Evolutionary conservation across 2,888 invertebrate genomes (phyloP).

Genomic region (Drosophila pseudotakahashii): DNA sequence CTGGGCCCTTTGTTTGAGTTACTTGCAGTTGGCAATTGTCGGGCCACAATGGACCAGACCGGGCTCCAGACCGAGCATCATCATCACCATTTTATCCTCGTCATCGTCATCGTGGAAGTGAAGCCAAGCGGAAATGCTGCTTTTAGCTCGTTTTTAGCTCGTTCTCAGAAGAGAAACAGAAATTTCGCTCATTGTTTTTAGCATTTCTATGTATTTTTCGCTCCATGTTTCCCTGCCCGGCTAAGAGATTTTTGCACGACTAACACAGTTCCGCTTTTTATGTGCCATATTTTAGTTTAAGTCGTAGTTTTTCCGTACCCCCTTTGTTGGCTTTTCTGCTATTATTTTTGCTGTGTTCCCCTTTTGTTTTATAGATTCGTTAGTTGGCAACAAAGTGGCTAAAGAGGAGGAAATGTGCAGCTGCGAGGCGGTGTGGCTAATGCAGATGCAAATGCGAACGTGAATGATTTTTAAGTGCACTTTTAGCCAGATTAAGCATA

Average conservation of each 20-base stretch:
- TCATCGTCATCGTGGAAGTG: constrained; percentile 58
- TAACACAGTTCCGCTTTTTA: constrained; percentile 70
- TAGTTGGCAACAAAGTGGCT: constrained; percentile 62
- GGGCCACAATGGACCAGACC: constrained; percentile 57
- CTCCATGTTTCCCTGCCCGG: constrained; percentile 42
- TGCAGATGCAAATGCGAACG: constrained; percentile 38
- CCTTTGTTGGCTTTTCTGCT: constrained; percentile 33
- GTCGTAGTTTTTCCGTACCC: constrained; percentile 26
- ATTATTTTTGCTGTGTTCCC: constrained; percentile 33
- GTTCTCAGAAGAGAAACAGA: constrained; percentile 41
- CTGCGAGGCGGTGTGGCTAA: constrained; percentile 20
- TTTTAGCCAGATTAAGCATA: constrained; percentile 76
- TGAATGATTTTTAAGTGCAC: constrained; percentile 69
- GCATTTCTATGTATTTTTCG: constrained; percentile 22
- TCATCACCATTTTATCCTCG: constrained; percentile 21
- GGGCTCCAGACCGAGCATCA: constrained; percentile 28
- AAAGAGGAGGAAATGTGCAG: constrained; percentile 19
- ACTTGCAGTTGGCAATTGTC: constrained; percentile 61
- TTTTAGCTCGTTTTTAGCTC: constrained; percentile 78
- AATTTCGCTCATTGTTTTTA: constrained; percentile 39
- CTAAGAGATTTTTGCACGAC: constrained; percentile 64
- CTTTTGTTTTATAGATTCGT: constrained; percentile 66
- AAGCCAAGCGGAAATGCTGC: constrained; percentile 78
- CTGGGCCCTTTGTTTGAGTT: constrained; percentile 43
- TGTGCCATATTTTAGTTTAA: constrained; percentile 53